phyloP scores from a whole-genome alignment of 2,888 invertebrate species.

The Napeogenes sylphis region DNA sequence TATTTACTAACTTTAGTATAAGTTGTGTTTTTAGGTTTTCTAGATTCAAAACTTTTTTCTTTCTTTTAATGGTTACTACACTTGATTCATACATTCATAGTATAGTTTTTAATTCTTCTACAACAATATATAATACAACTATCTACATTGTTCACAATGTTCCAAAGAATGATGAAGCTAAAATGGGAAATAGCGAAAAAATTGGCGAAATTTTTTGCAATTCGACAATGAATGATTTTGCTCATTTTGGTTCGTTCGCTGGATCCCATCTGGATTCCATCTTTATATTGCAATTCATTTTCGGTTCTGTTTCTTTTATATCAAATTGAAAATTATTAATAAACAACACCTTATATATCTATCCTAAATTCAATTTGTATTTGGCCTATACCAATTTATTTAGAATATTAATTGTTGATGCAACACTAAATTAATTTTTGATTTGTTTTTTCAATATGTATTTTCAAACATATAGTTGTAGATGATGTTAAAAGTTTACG shows the following conservation, averaged over 20 bases:
- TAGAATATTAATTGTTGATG: neutral
- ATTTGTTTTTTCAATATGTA: too few relatives aligned
- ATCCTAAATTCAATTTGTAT: neutral
- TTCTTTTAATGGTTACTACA: too few relatives aligned
- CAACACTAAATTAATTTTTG: neutral
- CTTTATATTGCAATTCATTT: slow-evolving; percentile 28
- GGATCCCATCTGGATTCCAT: slow-evolving; percentile 29
- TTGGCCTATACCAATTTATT: neutral
- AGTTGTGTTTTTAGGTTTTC: too few relatives aligned
- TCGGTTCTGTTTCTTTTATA: slow-evolving; percentile 24
- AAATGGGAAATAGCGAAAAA: slow-evolving; percentile 18
- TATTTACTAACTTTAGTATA: neutral
- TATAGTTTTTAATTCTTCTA: neutral
- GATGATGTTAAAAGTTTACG: too few relatives aligned
- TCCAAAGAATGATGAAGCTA: slow-evolving; percentile 21
- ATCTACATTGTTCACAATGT: slow-evolving; percentile 12
- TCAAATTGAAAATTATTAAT: slow-evolving; percentile 16
- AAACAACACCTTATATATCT: neutral
- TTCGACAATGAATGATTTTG: slow-evolving; percentile 28
- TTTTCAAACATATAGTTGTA: too few relatives aligned
- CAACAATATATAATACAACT: neutral
- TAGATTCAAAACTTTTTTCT: too few relatives aligned
- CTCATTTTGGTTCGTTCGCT: slow-evolving; percentile 25
- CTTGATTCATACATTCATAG: neutral
- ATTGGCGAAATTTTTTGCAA: slow-evolving; percentile 14